Percentiles rank a stretch among this genome's conserved stretches.
Evolutionary conservation across 2,888 invertebrate genomes (phyloP).

Genomic region (Cataglyphis altisquamis): DNA sequence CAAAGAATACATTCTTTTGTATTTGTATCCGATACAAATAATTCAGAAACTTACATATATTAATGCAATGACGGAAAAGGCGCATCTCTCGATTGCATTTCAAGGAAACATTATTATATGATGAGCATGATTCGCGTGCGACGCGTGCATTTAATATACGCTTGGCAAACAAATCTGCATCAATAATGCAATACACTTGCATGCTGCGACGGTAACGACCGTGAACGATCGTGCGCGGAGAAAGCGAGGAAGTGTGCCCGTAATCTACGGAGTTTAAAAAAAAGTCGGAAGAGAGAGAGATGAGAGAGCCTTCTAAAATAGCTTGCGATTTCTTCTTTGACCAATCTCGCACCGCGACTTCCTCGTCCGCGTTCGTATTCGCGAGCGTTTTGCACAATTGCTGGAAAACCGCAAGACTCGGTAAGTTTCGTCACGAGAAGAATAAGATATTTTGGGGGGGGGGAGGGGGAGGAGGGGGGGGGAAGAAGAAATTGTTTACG

Average conservation of each 20-base stretch:
- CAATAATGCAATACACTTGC: slow-evolving; percentile 41
- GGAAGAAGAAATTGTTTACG: slow-evolving; percentile 9
- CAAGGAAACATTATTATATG: slow-evolving; percentile 1
- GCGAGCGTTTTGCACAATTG: slow-evolving; percentile 7
- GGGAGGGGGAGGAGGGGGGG: not conserved
- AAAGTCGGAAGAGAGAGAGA: slow-evolving; percentile 31
- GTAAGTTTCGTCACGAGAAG: slow-evolving; percentile 19
- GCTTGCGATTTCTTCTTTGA: slow-evolving; percentile 36
- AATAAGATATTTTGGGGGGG: slow-evolving; percentile 16
- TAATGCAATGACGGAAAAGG: not conserved
- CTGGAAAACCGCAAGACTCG: slow-evolving; percentile 10
- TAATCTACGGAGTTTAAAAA: slow-evolving; percentile 24
- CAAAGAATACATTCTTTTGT: not conserved
- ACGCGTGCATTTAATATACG: not conserved
- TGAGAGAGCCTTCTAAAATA: slow-evolving; percentile 17
- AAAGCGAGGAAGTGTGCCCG: slow-evolving; percentile 51
- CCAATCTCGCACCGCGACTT: slow-evolving; percentile 17
- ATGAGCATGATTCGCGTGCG: not conserved
- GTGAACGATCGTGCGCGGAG: slow-evolving; percentile 51
- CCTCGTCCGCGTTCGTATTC: slow-evolving; percentile 21
- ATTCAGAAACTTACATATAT: not conserved
- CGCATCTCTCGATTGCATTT: not conserved
- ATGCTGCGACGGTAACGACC: slow-evolving; percentile 61
- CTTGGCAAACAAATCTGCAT: slow-evolving; percentile 27
- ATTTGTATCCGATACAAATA: not conserved